Base-by-base conservation (phyloP, 2,113 vertebrate species). In the Gambusia holbrooki region DNA sequence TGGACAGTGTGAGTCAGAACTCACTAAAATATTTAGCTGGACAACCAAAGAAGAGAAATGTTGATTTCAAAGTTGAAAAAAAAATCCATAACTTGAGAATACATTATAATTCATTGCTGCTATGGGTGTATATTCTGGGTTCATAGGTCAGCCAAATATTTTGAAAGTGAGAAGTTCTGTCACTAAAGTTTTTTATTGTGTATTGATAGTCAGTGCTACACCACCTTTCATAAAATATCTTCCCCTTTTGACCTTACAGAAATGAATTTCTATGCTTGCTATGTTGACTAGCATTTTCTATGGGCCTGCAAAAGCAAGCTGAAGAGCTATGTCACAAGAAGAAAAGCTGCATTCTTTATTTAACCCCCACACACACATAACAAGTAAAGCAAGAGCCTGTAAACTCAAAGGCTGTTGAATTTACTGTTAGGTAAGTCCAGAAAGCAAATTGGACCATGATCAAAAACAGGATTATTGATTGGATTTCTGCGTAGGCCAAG, bases 391-490 rank as follows among this genome's bases (percentile, higher is more conserved):
- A 73, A 79, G 63, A 82, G 69, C 82, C 88, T 83, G 77, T 65
- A 73, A 84, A 82, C 76, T 80, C 76, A 77, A 81, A 89, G 87
- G 75, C 76, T 76, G 77, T 79, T 71, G 80, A 83, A 80, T 88
- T 88, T 85, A 84, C 84, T 84, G 88, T 90, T 88, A 82, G 88
- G 77, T 86, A 88, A 82, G 74, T 69, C 74, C 83, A 88, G 83
- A 84, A 81, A 81, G 84, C 78, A 92, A 92, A 92, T 89, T 89
- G 88, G 88, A 92, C 85, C 80, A 73, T 79, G 82, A 89, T 92
- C 88, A 91, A 91, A 87, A 81, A 79, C 68, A 73, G 73, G 62
- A 73, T 76, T 92, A 92, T 92, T 92, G 92, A 93, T 88, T 90
- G 71, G 70, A 88, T 90, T 90, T 86, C 80, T 87, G 87, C 73